Evolutionary conservation across 2,888 invertebrate genomes (phyloP).

Genomic region (Cordilura impudica): DNA sequence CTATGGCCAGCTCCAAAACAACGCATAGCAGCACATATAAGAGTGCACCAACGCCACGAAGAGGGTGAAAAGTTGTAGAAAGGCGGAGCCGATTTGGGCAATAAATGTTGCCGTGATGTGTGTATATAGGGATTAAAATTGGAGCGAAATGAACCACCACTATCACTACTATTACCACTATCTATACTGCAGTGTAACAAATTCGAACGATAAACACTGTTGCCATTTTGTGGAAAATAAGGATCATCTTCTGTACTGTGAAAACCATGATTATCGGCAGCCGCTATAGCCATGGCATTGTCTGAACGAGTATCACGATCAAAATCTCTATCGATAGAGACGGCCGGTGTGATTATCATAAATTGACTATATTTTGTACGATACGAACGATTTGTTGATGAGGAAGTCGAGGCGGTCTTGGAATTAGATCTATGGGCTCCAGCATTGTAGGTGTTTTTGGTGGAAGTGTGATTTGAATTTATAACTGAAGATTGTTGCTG

Average conservation of each 20-base stretch:
- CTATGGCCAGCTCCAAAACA: slow-evolving; percentile 74
- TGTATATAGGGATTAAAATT: slow-evolving; percentile 75
- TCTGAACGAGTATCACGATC: slow-evolving; percentile 69
- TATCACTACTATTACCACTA: slow-evolving; percentile 74
- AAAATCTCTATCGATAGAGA: slow-evolving; percentile 76
- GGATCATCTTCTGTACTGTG: slow-evolving; percentile 64
- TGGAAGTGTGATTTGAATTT: slow-evolving; percentile 23
- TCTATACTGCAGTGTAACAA: slow-evolving; percentile 69
- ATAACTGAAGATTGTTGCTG: slow-evolving; percentile 28
- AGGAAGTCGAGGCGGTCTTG: slow-evolving; percentile 53
- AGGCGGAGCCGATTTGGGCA: slow-evolving; percentile 72
- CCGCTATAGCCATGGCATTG: slow-evolving; percentile 37
- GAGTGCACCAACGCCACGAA: slow-evolving; percentile 77
- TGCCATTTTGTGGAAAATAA: slow-evolving; percentile 70
- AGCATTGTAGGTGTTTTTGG: slow-evolving; percentile 50
- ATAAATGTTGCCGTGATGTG: slow-evolving; percentile 74
- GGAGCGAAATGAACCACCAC: slow-evolving; percentile 71
- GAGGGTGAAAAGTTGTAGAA: slow-evolving; percentile 74
- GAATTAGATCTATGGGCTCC: slow-evolving; percentile 36
- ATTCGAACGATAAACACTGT: slow-evolving; percentile 74
- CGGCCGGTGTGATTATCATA: slow-evolving; percentile 77
- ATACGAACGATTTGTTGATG: slow-evolving; percentile 68
- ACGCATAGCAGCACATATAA: slow-evolving; percentile 78
- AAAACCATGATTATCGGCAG: slow-evolving; percentile 57
- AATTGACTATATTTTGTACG: slow-evolving; percentile 76